A percentile compares a stretch with the other conserved stretches of the same genome.
phyloP scores from a whole-genome alignment of 64 coral and sea anemone genomes.

The Trachythela sp. region DNA sequence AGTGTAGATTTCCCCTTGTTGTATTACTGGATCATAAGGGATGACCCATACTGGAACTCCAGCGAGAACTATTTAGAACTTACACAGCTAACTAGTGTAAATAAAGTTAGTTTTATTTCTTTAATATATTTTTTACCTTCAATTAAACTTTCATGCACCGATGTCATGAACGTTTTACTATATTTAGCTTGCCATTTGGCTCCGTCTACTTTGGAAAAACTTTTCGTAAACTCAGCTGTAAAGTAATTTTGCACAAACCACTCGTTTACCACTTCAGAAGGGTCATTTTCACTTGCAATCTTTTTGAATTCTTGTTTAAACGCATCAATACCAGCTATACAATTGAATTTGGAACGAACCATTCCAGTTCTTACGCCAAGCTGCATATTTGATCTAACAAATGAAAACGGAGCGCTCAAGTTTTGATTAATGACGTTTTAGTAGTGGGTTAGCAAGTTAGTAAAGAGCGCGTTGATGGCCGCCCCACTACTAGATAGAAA shows the following conservation, averaged over 20 bases:
- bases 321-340: conserved; percentile 50
- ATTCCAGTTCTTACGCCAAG: conserved; percentile 54
- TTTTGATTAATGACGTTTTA: no score
- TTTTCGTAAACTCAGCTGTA: not conserved
- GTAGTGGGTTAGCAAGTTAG: no score
- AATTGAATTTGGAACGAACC: conserved; percentile 60
- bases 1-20: no score
- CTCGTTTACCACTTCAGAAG: conserved; percentile 38
- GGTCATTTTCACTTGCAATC: conserved; percentile 17
- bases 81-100: no score
- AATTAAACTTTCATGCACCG: not conserved
- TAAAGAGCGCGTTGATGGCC: no score
- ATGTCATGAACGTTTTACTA: not conserved
- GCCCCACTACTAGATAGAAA: no score
- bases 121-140: not conserved
- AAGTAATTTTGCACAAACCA: conserved; percentile 31
- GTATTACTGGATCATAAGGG: no score
- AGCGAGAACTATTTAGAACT: no score
- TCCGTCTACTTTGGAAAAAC: not conserved
- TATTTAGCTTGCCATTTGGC: not conserved
- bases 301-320: conserved; percentile 50
- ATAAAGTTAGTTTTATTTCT: no score
- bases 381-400: conserved; percentile 49
- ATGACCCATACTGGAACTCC: no score
- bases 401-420: not conserved